These are phyloP conservation scores for Hypomecis atomaria DNA, from an alignment of 2,888 invertebrate genomes.

Conservation along the genomic window DNA sequence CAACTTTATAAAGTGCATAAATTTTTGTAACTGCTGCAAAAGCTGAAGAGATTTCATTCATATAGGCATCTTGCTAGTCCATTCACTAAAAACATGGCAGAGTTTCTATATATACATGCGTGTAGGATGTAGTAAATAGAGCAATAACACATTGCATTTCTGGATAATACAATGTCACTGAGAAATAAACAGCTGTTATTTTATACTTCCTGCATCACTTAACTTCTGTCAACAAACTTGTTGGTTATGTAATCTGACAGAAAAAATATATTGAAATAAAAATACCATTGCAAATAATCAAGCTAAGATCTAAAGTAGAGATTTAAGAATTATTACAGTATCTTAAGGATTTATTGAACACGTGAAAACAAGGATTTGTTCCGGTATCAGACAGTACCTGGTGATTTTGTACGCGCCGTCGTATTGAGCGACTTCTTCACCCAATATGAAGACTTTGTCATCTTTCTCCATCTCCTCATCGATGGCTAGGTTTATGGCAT, in stretches of 20 bases:
- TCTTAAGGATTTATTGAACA: background rate
- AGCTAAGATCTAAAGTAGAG: background rate
- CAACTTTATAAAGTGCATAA: too few species aligned
- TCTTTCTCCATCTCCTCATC: conserved; percentile 98
- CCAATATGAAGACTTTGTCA: conserved; percentile 94
- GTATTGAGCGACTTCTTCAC: conserved; percentile 99
- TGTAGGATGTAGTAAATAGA: too few species aligned
- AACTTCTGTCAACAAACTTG: conserved; percentile 60
- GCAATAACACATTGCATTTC: conserved; percentile 15
- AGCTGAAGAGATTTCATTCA: too few species aligned
- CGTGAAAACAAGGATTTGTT: conserved; percentile 41
- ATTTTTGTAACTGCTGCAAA: too few species aligned
- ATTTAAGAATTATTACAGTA: background rate
- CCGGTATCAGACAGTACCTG: conserved; percentile 59
- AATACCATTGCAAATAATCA: conserved; percentile 9
- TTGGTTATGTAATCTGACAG: conserved; percentile 65
- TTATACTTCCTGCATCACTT: conserved; percentile 20
- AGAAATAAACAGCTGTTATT: conserved; percentile 28
- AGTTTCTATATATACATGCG: too few species aligned
- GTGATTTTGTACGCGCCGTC: conserved; percentile 99
- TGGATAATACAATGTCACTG: conserved; percentile 9
- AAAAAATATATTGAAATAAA: conserved; percentile 3
- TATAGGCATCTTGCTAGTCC: too few species aligned
- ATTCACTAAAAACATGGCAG: too few species aligned
- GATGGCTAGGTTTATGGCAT: conserved; percentile 97